Evolutionary conservation across 2,113 vertebrate genomes (phyloP).

Genomic region (Myotis yumanensis): DNA sequence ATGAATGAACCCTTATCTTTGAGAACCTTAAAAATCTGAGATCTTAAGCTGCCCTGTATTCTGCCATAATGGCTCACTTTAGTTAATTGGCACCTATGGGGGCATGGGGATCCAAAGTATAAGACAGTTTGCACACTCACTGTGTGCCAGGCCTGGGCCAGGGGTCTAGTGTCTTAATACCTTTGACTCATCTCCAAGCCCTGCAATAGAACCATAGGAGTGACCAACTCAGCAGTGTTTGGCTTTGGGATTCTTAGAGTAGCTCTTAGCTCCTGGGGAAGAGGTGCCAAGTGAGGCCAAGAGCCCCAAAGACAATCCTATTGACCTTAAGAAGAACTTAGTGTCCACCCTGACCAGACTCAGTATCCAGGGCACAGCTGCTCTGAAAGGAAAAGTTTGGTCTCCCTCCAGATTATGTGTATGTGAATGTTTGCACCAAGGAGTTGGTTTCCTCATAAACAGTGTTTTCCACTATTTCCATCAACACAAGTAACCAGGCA

Average conservation of each 20-base stretch:
- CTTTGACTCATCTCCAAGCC: not conserved
- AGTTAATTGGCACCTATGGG: not conserved
- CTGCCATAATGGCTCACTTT: not conserved
- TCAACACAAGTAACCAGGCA: slow-evolving; percentile 37
- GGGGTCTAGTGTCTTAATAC: not conserved
- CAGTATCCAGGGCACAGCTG: not conserved
- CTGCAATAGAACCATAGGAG: not conserved
- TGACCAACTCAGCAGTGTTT: not conserved
- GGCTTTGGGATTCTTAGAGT: not conserved
- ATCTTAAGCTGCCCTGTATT: not conserved
- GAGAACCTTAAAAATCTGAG: not conserved
- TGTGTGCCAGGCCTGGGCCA: not conserved
- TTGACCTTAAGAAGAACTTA: not conserved
- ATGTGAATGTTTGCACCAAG: not conserved
- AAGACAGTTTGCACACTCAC: not conserved
- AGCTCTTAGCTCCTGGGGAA: not conserved
- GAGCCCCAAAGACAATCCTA: not conserved
- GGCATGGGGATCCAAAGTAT: not conserved
- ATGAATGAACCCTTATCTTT: not conserved
- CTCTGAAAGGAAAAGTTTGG: not conserved
- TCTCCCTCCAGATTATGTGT: not conserved
- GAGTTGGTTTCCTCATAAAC: not conserved
- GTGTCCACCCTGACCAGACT: not conserved
- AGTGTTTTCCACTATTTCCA: slow-evolving; percentile 51
- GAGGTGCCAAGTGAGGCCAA: not conserved